Evolutionary conservation across 2,888 invertebrate genomes (phyloP), one percentile per base, ranked within the genome.

Genomic region (Diarsia dahlii): DNA sequence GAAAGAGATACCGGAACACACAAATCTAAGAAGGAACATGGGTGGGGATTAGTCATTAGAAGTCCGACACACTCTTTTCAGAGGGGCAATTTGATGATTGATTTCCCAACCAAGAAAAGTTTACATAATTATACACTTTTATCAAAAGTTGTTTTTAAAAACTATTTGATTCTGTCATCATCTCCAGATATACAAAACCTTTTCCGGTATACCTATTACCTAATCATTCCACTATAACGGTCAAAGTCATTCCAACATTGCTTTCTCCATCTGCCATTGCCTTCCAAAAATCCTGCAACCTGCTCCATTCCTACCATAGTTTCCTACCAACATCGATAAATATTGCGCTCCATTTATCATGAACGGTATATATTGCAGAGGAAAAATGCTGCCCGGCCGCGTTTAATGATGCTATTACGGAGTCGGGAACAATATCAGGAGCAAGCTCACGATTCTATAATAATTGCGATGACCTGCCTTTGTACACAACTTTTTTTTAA

Each of bases 381-480:
- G 86, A 88, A 89, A 90, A 90, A 89, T 87, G 78, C 77, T 82
- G 80, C 69, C 71, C 64, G 69, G 66, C 74, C 81, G 72, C 80
- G 85, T 89, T 89, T 92, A 91, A 92, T 92, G 91, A 91, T 86
- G 89, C 92, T 88, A 90, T 92, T 92, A 92, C 86, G 75, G 85
- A 84, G 76, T 78, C 69, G 74, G 77, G 82, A 90, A 90, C 90
- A 89, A 91, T 90, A 89, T 88, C 84, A 85, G 86, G 79, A 86
- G 73, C 54, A 66, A 48, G 64, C 77, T 80, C 80, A 87, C 79
- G 81, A 86, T 88, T 83, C 85, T 81, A 71, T 83, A 80, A 75
- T 84, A 88, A 89, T 86, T 88, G 78, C 78, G 50, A 66, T 76
- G 83, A 78, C 78, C 79, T 79, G 80, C 70, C 78, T 83, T 64